These are phyloP conservation scores for Meloidogyne exigua DNA, from an alignment of 1,140 invertebrate species.

Conservation along the genomic window DNA sequence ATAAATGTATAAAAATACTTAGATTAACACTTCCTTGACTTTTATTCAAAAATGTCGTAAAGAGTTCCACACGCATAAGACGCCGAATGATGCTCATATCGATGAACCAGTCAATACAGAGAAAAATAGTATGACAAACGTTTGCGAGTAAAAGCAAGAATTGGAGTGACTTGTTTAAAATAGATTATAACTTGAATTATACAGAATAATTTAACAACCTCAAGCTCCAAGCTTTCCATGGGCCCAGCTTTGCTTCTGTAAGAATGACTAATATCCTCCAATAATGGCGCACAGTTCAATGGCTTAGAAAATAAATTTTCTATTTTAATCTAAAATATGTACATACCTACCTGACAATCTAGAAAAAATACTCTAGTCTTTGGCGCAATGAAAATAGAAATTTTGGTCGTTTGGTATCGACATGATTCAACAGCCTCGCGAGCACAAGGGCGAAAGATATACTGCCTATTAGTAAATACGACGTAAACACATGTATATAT, in stretches of 20 bases:
- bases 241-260: conserved; percentile 16
- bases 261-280: conserved; percentile 31
- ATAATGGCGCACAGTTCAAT: conserved; percentile 44
- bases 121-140: conserved; percentile 56
- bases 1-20: conserved; percentile 21
- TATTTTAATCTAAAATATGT: background rate
- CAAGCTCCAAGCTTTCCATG: conserved; percentile 32
- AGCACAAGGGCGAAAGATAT: conserved; percentile 55
- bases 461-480: conserved; percentile 54
- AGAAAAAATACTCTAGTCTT: conserved; percentile 50
- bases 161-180: conserved; percentile 39
- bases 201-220: conserved; percentile 31
- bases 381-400: conserved; percentile 47
- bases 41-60: conserved; percentile 30
- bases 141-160: conserved; percentile 46
- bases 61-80: conserved; percentile 42
- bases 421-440: conserved; percentile 54
- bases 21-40: conserved; percentile 30
- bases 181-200: conserved; percentile 20
- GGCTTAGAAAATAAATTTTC: conserved; percentile 43
- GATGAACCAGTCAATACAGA: conserved; percentile 57
- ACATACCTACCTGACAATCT: conserved; percentile 58
- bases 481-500: background rate
- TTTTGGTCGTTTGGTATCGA: conserved; percentile 50
- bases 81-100: conserved; percentile 47